Conservation (phyloP, 2,113 vertebrate genomes). For the Lethenteron camtschaticum region DNA sequence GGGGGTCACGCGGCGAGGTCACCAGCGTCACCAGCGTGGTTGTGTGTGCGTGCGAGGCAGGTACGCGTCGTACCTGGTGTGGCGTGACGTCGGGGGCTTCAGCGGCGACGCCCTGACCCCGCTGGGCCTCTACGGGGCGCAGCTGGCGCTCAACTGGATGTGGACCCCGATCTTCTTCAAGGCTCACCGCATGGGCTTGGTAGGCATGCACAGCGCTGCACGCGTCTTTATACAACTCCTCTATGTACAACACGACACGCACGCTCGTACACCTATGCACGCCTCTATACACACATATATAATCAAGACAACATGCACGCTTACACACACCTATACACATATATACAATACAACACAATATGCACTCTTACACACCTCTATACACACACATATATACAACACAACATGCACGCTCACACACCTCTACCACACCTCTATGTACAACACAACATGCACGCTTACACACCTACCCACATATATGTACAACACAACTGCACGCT, state of each 20-base stretch:
- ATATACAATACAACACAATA: too few relatives aligned
- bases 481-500: background rate
- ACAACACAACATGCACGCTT: too few relatives aligned
- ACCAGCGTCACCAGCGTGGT: background rate
- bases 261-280: background rate
- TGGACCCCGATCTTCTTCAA: constrained; percentile 50
- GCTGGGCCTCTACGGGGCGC: constrained; percentile 46
- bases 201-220: constrained; percentile 12
- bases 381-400: too few relatives aligned
- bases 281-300: background rate
- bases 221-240: background rate
- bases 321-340: background rate
- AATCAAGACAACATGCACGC: background rate
- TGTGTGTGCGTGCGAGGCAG: constrained; percentile 18
- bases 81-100: constrained; percentile 55
- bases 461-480: too few relatives aligned
- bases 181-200: constrained; percentile 35
- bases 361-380: too few relatives aligned
- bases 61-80: constrained; percentile 61
- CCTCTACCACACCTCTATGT: too few relatives aligned
- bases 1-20: background rate
- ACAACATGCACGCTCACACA: too few relatives aligned
- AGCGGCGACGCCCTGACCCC: constrained; percentile 33
- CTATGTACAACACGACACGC: background rate
- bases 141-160: constrained; percentile 52